phyloP scores from a whole-genome alignment of 2,113 vertebrate genomes.

The Gasterosteus aculeatus region DNA sequence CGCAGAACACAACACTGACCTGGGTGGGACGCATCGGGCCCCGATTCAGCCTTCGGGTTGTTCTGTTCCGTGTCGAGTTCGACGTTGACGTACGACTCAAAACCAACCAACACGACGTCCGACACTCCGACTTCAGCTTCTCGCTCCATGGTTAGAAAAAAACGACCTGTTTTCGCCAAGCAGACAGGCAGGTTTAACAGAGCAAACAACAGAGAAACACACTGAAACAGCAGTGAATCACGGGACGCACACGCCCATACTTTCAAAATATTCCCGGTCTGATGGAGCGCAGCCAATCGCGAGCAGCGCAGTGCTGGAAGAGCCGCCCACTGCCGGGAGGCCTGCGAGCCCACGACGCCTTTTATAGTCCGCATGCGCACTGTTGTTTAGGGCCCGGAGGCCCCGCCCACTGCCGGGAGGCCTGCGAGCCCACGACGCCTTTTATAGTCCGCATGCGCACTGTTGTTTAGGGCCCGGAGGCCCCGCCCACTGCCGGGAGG shows the following conservation, averaged over 20 bases:
- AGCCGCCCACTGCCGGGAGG: slow-evolving; percentile 12
- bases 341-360: not conserved
- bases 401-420: too few species aligned
- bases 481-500: too few species aligned
- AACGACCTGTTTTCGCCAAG: too few species aligned
- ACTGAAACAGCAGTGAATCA: not conserved
- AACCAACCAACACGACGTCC: slow-evolving; percentile 22
- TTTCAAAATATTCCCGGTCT: slow-evolving; percentile 75
- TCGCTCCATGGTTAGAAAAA: slow-evolving; percentile 32
- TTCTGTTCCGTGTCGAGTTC: slow-evolving; percentile 32
- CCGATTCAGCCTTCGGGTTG: not conserved
- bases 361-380: not conserved
- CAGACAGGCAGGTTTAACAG: too few species aligned
- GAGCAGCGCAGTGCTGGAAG: not conserved
- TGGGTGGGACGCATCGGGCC: not conserved
- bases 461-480: too few species aligned
- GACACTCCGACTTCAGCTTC: slow-evolving; percentile 1
- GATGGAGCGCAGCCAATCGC: slow-evolving; percentile 47
- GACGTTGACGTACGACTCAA: slow-evolving; percentile 44
- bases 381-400: too few species aligned
- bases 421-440: too few species aligned
- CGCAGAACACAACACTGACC: slow-evolving; percentile 21
- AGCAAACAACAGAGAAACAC: not conserved
- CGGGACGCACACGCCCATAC: slow-evolving; percentile 6
- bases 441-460: too few species aligned